Evolutionary conservation across 2,797 vertebrate genomes (phyloP).

Genomic region (Corythornis leucogaster): DNA sequence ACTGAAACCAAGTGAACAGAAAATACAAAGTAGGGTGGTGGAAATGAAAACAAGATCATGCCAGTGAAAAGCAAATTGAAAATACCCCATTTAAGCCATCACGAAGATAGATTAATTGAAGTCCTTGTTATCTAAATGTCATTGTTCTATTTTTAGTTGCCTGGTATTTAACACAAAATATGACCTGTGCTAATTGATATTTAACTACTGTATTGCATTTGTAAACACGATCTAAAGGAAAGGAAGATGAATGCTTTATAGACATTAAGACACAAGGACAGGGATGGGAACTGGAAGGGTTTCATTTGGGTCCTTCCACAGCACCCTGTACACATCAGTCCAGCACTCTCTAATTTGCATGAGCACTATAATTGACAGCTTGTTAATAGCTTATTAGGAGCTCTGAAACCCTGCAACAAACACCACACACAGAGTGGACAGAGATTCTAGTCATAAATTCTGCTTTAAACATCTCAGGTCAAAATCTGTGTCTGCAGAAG

Average conservation of each 20-base stretch:
- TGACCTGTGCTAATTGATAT: conserved; percentile 67
- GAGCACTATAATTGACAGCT: conserved; percentile 77
- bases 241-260: conserved; percentile 26
- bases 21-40: conserved; percentile 29
- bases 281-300: conserved; percentile 55
- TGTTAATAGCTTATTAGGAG: conserved; percentile 80
- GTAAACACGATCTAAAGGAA: conserved; percentile 51
- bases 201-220: conserved; percentile 62
- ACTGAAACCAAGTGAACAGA: conserved; percentile 9
- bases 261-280: conserved; percentile 46
- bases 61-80: neutral
- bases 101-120: conserved; percentile 26
- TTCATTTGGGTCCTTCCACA: conserved; percentile 57
- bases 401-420: conserved; percentile 67
- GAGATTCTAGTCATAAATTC: conserved; percentile 19
- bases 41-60: neutral
- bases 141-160: conserved; percentile 42
- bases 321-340: conserved; percentile 72
- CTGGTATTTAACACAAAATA: conserved; percentile 62
- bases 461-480: conserved; percentile 21
- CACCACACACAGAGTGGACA: conserved; percentile 53
- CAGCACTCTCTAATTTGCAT: conserved; percentile 76
- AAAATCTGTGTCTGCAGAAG: neutral
- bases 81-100: conserved; percentile 36
- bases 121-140: conserved; percentile 45